Evolutionary conservation across 1,140 invertebrate species (phyloP).

Genomic region (Papilio xuthus): DNA sequence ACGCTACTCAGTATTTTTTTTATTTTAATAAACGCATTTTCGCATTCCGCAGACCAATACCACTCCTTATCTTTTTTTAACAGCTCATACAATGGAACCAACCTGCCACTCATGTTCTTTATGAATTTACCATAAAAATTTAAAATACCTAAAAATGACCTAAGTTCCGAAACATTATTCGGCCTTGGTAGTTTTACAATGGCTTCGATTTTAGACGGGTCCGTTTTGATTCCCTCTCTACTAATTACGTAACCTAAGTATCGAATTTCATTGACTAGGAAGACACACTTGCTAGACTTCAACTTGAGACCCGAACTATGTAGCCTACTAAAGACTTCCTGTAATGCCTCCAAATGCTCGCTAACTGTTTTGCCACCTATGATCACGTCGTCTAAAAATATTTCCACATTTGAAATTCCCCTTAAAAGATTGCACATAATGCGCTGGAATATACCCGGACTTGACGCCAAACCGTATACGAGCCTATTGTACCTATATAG

Average conservation of each 20-base stretch:
- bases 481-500: too few species aligned
- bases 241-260: constrained; percentile 45
- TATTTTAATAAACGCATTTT: constrained; percentile 43
- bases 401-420: constrained; percentile 26
- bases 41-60: constrained; percentile 44
- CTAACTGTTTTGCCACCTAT: constrained; percentile 18
- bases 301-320: constrained; percentile 43
- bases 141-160: constrained; percentile 53
- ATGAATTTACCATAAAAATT: constrained; percentile 66
- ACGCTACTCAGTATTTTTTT: constrained; percentile 43
- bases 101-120: constrained; percentile 51
- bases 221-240: constrained; percentile 49
- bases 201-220: constrained; percentile 45
- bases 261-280: constrained; percentile 52
- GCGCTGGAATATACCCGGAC: constrained; percentile 33
- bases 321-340: constrained; percentile 38
- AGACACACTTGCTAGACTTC: constrained; percentile 52
- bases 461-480: too few species aligned
- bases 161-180: constrained; percentile 48
- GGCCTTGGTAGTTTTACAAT: constrained; percentile 48
- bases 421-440: constrained; percentile 30
- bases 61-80: constrained; percentile 40
- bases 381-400: constrained; percentile 39
- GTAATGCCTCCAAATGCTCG: constrained; percentile 40
- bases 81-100: constrained; percentile 56